A percentile compares a stretch with the other conserved stretches of the same genome.
These are phyloP conservation scores for Mus pahari DNA, from an alignment of 2,113 vertebrate species.

Conservation along the genomic window DNA sequence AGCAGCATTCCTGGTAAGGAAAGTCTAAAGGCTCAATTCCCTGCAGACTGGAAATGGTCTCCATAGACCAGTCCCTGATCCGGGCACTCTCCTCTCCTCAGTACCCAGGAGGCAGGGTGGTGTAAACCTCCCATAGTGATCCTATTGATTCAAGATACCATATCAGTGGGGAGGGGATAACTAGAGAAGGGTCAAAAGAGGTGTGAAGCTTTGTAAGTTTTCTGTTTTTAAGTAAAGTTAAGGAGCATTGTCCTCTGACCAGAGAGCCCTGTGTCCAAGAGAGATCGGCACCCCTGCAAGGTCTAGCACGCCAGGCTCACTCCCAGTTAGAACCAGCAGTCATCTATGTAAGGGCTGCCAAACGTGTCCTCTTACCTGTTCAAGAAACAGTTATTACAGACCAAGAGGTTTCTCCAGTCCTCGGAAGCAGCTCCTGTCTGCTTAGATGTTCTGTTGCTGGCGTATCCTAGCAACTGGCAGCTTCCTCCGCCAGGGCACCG, in stretches of 20 bases:
- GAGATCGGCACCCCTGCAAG: background rate
- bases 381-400: background rate
- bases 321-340: background rate
- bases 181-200: background rate
- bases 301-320: accelerated
- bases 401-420: background rate
- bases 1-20: background rate
- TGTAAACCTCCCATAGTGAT: background rate
- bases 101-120: too few species aligned
- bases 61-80: background rate
- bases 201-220: background rate
- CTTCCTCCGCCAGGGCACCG: background rate
- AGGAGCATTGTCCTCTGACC: background rate
- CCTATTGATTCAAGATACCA: background rate
- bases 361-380: slow-evolving; percentile 61
- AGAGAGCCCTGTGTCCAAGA: background rate
- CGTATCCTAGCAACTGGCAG: slow-evolving; percentile 72
- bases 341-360: background rate
- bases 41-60: background rate
- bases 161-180: too few species aligned
- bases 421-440: accelerated
- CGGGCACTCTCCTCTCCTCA: background rate
- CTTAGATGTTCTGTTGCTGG: background rate
- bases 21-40: background rate
- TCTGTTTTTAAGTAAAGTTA: background rate